These are phyloP conservation scores for Zaprionus ornatus DNA, from an alignment of 1,140 invertebrate species.

Conservation along the genomic window DNA sequence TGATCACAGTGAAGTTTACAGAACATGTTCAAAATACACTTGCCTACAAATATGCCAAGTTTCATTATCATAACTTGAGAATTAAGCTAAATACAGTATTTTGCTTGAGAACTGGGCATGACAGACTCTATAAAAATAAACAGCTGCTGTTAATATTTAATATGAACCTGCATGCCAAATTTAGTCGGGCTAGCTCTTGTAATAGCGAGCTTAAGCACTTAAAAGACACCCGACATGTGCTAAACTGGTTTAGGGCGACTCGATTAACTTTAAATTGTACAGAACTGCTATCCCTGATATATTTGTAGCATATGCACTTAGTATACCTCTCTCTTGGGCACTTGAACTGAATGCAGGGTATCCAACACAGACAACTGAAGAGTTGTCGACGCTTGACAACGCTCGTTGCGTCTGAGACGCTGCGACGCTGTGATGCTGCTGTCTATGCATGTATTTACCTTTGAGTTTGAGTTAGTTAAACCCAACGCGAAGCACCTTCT, in stretches of 20 bases:
- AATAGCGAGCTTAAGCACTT: background rate
- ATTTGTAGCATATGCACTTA: background rate
- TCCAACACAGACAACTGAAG: slow-evolving; percentile 64
- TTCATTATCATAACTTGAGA: background rate
- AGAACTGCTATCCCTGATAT: background rate
- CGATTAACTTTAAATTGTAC: background rate
- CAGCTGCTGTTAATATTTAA: background rate
- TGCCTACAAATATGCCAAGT: background rate
- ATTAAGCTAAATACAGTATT: background rate
- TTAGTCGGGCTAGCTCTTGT: background rate
- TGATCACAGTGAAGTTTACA: background rate
- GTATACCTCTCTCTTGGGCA: background rate
- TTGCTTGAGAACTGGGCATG: background rate
- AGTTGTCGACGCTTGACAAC: slow-evolving; percentile 74
- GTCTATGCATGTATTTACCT: slow-evolving; percentile 60
- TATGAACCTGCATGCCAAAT: background rate
- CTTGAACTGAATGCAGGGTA: background rate
- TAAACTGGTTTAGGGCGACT: background rate
- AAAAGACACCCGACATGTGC: background rate
- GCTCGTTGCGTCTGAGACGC: slow-evolving; percentile 39
- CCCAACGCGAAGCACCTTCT: slow-evolving; percentile 38
- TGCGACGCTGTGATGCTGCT: background rate
- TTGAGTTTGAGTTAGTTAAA: slow-evolving; percentile 77
- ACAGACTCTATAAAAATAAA: background rate
- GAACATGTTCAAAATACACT: background rate